These are phyloP conservation scores for Zaprionus lachaisei DNA, from an alignment of 1,140 invertebrate species.

Conservation along the genomic window DNA sequence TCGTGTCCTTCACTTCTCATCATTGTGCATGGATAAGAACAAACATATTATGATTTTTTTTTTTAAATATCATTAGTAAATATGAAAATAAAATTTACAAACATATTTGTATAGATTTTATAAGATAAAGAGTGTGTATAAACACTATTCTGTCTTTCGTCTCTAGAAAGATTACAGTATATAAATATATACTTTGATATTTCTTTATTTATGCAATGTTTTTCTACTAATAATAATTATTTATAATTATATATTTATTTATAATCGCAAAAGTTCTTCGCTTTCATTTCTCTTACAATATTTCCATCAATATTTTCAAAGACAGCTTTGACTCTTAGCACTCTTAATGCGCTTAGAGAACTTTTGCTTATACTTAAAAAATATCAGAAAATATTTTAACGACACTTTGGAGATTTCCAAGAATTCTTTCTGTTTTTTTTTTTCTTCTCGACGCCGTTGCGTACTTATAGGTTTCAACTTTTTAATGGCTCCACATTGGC, in stretches of 20 bases:
- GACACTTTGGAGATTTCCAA: not conserved
- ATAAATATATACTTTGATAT: not conserved
- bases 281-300: not conserved
- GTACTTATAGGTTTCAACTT: conserved; percentile 20
- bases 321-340: not conserved
- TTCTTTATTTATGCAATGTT: not conserved
- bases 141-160: no score
- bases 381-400: conserved; percentile 7
- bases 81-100: no score
- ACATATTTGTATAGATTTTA: no score
- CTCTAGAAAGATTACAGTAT: no score
- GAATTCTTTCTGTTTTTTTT: not conserved
- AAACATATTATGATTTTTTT: no score
- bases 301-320: not conserved
- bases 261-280: not conserved
- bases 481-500: conserved; percentile 35
- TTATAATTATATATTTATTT: not conserved
- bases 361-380: not conserved
- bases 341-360: not conserved
- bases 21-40: no score
- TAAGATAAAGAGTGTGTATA: no score
- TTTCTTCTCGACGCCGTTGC: no score
- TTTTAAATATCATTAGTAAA: no score
- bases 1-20: no score
- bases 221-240: not conserved